Base-by-base conservation (phyloP, 2,113 vertebrate species). In the Toxotes jaculatrix region DNA sequence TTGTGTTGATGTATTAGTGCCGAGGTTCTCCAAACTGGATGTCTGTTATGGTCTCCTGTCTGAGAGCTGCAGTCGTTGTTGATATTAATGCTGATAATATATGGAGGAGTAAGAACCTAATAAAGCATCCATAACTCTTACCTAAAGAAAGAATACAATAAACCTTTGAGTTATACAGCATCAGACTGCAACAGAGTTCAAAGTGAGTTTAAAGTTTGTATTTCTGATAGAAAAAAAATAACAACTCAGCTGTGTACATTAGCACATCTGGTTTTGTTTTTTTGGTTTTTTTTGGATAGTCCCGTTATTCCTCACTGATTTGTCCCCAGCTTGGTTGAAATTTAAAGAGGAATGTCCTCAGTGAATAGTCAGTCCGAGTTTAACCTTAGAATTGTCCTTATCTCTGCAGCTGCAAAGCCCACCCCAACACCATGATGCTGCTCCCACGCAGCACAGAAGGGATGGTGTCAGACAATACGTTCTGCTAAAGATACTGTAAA, bases 101-200 rank as follows among this genome's bases (percentile, higher is more conserved):
- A 57, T 16, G 34, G 34, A 34, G 7, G 36, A 38, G 43, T 5
- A 27, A 19, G 5, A 65, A 27, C 47, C 57, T 67, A 72, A 77
- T 43, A 84, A 63, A 81, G 17, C 47, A 77, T 77, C 17, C 10
- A 47, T 81, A 76, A 81, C 40, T n/a, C n/a, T n/a, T n/a, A n/a
- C 38, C 45, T 21, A 49, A 9, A 49, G 23, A 53, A 43, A 19
- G 34, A 7, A 19, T 12, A 69, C n/a, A 72, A 7, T 38, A 8
- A 63, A 57, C 5, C 32, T 19, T 27, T 45, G 5, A 61, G 66
- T n/a, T 62, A 8, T 12, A 56, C 34, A 60, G 56, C 49, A 38
- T 16, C 36, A 14, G 27, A 45, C 27, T 3, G 27, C 60, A 38
- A 17, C 7, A 14, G 23, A 61, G 21, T 53, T 67, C 32, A 66